These are phyloP conservation scores for Erythrocercus mccallii DNA, from an alignment of 2,113 vertebrate species.

Conservation along the genomic window DNA sequence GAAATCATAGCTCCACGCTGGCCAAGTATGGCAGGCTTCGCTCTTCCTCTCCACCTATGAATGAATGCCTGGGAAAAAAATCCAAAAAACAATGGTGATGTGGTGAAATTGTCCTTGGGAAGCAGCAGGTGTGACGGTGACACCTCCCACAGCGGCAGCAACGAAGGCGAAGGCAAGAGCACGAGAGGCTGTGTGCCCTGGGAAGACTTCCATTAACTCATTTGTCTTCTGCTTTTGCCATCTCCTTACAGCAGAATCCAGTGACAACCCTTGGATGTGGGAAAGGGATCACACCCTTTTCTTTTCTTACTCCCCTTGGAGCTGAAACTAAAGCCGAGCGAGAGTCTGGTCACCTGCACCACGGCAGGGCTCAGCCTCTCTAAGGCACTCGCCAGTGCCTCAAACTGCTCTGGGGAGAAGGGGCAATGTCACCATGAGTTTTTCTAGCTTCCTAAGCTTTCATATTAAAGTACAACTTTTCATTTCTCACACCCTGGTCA, in stretches of 20 bases:
- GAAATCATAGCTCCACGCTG: conserved; percentile 22
- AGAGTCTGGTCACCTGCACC: not conserved
- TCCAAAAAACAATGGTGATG: not conserved
- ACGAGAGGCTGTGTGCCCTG: not conserved
- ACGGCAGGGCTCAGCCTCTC: not conserved
- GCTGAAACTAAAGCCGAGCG: not conserved
- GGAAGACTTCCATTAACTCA: not conserved
- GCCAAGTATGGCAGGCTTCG: not conserved
- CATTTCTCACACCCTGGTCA: no score
- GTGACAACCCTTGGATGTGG: not conserved
- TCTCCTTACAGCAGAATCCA: not conserved
- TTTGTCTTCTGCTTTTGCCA: not conserved
- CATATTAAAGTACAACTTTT: no score
- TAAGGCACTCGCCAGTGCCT: not conserved
- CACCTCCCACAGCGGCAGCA: not conserved
- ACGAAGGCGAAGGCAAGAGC: not conserved
- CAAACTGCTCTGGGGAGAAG: not conserved
- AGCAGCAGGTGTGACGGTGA: conserved; percentile 3
- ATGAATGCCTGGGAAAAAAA: not conserved
- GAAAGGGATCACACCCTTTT: not conserved
- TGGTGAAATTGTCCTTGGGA: not conserved
- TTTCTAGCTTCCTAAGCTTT: no score
- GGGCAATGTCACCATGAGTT: no score
- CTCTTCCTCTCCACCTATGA: not conserved
- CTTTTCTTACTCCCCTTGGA: not conserved